Evolutionary conservation across 2,888 invertebrate species (phyloP).

Genomic region (Patella pellucida): DNA sequence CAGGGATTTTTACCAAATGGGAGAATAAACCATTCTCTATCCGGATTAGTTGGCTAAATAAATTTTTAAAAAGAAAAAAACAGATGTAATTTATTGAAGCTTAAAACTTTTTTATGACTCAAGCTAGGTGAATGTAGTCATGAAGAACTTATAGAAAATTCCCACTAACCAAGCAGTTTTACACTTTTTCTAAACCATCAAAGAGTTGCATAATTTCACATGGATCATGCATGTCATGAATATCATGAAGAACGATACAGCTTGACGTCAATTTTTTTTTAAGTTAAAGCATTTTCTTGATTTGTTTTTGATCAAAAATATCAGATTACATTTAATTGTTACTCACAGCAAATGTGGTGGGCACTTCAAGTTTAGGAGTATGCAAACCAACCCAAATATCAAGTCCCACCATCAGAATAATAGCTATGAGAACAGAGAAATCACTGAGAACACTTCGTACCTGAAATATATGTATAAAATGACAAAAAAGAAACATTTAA

Average conservation of each 20-base stretch:
- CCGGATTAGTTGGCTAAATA: slow-evolving; percentile 57
- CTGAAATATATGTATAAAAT: slow-evolving; percentile 72
- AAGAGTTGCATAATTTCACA: too few relatives aligned
- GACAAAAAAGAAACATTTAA: background rate
- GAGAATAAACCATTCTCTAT: slow-evolving; percentile 61
- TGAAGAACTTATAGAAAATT: too few relatives aligned
- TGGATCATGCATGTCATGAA: too few relatives aligned
- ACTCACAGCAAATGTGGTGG: slow-evolving; percentile 60
- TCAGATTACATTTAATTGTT: background rate
- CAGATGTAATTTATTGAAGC: background rate
- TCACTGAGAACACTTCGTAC: slow-evolving; percentile 92
- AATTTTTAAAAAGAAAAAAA: background rate
- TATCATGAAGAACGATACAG: too few relatives aligned
- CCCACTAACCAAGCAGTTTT: too few relatives aligned
- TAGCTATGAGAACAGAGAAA: slow-evolving; percentile 97
- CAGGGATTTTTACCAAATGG: slow-evolving; percentile 75
- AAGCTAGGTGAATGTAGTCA: too few relatives aligned
- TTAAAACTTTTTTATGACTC: too few relatives aligned
- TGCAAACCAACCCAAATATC: slow-evolving; percentile 87
- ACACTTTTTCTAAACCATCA: too few relatives aligned
- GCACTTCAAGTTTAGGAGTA: slow-evolving; percentile 94
- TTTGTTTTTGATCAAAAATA: too few relatives aligned
- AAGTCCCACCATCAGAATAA: slow-evolving; percentile 88
- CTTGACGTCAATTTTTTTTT: too few relatives aligned
- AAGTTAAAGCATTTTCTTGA: too few relatives aligned